Percentiles rank a stretch among this genome's conserved stretches.
These are phyloP conservation scores for Adineta ricciae DNA, from an alignment of 2,888 invertebrate genomes.

Conservation along the genomic window DNA sequence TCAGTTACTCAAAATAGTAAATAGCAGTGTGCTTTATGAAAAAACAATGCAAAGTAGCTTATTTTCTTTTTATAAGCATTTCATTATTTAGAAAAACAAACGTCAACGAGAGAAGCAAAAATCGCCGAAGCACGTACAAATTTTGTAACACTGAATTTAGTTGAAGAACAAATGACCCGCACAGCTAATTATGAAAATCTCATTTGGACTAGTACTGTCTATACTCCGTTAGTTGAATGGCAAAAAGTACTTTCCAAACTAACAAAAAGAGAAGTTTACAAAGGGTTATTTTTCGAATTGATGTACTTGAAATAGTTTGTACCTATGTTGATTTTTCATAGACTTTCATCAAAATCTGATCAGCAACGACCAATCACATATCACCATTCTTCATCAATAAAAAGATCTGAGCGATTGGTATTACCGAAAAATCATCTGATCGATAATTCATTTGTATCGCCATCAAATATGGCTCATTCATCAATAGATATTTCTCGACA, in stretches of 20 bases:
- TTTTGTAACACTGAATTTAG: not conserved
- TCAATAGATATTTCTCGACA: not conserved
- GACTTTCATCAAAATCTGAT: not conserved
- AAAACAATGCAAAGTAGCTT: not conserved
- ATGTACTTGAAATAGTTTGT: too few relatives aligned
- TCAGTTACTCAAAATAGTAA: not conserved
- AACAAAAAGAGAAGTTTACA: not conserved
- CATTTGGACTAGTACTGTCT: not conserved
- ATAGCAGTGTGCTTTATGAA: not conserved
- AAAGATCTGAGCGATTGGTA: not conserved
- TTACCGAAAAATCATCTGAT: not conserved
- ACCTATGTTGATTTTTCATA: not conserved
- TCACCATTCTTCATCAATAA: not conserved
- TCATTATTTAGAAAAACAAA: not conserved
- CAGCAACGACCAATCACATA: not conserved
- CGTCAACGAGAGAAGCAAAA: not conserved
- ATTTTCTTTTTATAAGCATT: not conserved
- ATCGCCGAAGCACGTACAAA: not conserved
- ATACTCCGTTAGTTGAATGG: not conserved
- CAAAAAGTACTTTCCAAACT: not conserved
- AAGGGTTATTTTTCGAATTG: not conserved
- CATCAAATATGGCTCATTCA: not conserved
- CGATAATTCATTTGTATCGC: not conserved
- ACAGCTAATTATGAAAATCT: not conserved
- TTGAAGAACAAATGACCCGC: not conserved